These are phyloP conservation scores for Drosophila jambulina DNA, from an alignment of 1,140 invertebrate species.

Conservation along the genomic window DNA sequence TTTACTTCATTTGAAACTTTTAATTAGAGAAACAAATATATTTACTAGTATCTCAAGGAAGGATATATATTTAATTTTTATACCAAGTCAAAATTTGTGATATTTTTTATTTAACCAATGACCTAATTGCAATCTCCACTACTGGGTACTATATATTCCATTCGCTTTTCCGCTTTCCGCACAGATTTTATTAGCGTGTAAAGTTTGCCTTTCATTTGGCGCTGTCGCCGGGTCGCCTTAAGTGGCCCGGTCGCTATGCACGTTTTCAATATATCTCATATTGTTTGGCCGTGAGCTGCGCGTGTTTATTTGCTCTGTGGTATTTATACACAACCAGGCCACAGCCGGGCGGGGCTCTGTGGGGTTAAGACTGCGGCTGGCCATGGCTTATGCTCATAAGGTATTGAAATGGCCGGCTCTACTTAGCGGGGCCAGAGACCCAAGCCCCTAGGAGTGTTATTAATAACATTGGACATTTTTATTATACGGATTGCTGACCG, in stretches of 20 bases:
- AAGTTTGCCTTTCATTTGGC: conserved; percentile 74
- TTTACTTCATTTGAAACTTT: background rate
- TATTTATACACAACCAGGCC: conserved; percentile 66
- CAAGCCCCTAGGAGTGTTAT: conserved; percentile 56
- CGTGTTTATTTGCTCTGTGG: conserved; percentile 78
- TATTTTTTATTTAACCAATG: background rate
- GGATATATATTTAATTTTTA: background rate
- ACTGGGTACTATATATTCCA: conserved; percentile 1
- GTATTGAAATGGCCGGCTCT: conserved; percentile 73
- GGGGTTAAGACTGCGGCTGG: conserved; percentile 23
- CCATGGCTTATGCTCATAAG: conserved; percentile 63
- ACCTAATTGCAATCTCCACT: too few relatives aligned
- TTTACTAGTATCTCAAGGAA: too few relatives aligned
- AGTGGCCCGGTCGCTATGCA: conserved; percentile 68
- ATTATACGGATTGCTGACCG: conserved; percentile 59
- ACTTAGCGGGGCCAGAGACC: conserved; percentile 35
- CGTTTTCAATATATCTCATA: conserved; percentile 83
- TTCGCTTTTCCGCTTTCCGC: background rate
- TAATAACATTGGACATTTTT: conserved; percentile 71
- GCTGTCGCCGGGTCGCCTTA: conserved; percentile 58
- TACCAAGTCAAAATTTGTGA: background rate
- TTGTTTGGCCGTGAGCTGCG: conserved; percentile 76
- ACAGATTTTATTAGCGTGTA: conserved; percentile 73
- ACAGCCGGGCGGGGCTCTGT: conserved; percentile 9
- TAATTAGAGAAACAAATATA: background rate